A percentile compares a stretch with the other conserved stretches of the same genome.
These are phyloP conservation scores for Phymanthus crucifer DNA, from an alignment of 92 coral and sea anemone genomes.

Conservation along the genomic window DNA sequence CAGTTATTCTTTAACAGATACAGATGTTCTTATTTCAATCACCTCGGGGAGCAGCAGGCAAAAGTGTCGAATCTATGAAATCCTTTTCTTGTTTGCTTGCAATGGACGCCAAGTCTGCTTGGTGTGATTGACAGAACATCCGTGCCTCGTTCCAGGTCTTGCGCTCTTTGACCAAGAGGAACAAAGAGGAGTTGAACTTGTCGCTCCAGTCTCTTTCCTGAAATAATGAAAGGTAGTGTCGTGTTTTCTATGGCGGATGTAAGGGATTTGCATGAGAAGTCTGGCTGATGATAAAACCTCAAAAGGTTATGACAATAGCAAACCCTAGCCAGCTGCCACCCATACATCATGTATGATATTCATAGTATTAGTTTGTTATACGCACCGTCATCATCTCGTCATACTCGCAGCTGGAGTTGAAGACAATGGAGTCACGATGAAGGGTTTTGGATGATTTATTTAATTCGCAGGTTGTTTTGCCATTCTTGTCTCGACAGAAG, in stretches of 20 bases:
- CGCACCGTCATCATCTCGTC: constrained; percentile 24
- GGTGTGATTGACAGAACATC: not conserved
- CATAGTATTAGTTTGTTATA: not conserved
- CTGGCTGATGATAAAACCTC: too few species aligned
- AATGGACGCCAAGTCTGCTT: constrained; percentile 3
- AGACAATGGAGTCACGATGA: constrained; percentile 21
- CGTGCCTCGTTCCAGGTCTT: constrained; percentile 23
- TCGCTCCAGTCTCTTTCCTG: not conserved
- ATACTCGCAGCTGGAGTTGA: constrained; percentile 18
- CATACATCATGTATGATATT: too few species aligned
- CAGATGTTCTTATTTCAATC: not conserved
- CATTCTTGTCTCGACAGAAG: constrained; percentile 1
- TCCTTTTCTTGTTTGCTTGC: not conserved
- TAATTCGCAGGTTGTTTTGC: constrained; percentile 22
- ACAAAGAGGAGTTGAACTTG: constrained; percentile 13
- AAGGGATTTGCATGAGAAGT: too few species aligned
- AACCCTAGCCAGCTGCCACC: too few species aligned
- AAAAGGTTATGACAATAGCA: too few species aligned
- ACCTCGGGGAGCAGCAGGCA: not conserved
- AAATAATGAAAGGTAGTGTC: constrained; percentile 3
- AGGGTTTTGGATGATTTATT: constrained; percentile 21
- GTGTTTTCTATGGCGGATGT: not conserved
- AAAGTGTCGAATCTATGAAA: not conserved
- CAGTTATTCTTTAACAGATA: too few species aligned
- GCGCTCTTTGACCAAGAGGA: constrained; percentile 12